Base-by-base conservation (phyloP, 2,888 invertebrate genomes). In the Plagodis dolabraria region DNA sequence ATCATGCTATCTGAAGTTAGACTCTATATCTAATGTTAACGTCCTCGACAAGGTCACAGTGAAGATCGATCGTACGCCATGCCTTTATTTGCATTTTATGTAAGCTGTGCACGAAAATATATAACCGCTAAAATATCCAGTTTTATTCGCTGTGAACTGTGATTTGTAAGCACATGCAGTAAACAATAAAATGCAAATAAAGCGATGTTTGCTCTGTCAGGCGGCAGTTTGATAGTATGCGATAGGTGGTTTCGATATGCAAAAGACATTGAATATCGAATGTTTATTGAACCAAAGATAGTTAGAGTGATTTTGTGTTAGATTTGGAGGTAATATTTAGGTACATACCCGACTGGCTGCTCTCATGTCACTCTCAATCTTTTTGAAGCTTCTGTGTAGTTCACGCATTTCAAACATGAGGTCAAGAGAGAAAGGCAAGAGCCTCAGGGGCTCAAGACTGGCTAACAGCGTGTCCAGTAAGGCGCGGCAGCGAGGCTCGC, bases 371-470 rank as follows among this genome's bases (percentile, higher is more conserved):
- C 82, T 92, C 68, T 94, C 95, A 84, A 95, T 95, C 72, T 94
- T 93, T 79, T 96, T 95, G 79, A 96, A 95, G 83, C 96, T 96
- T 76, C 95, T 93, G 77, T 96, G 96, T 42, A 96, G 89, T 79
- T 96, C 95, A 49, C 96, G 94, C 85, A 96, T 96, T 82, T 97
- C 96, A 79, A 96, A 96, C 79, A 97, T 93, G 64, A 97, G 93
- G 83, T 97, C 97, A 68, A 98, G 92, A 69, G 96, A 95, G 90
- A 97, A 97, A 10, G 96, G 96, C 57, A 96, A 92, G 57, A 96
- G 94, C 42, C 96, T 95, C 52, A 98, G 89, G 0, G 97, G 96
- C 83, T 97, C 96, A 47, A 98, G 90, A 55, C 96, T 95, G 57
- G 95, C 94, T 53, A 97, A 93, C 74, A 98, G 92, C 43, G 95